These are phyloP conservation scores for Abrostola triplasia DNA, from an alignment of 2,888 invertebrate genomes.

Conservation along the genomic window DNA sequence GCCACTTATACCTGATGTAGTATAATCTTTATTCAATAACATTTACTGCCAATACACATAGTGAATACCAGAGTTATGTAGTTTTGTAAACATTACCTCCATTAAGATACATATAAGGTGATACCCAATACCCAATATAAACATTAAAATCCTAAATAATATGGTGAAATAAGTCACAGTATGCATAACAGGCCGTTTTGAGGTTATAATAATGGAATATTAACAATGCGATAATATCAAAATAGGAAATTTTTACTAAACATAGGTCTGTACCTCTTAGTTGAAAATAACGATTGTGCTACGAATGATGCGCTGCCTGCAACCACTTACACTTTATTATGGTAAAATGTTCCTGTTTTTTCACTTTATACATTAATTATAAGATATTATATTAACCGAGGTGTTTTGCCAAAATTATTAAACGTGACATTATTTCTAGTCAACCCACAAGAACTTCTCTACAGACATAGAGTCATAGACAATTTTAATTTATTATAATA, in stretches of 20 bases:
- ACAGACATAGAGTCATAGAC: not conserved
- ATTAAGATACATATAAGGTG: not conserved
- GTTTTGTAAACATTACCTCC: constrained; percentile 7
- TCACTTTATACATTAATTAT: constrained; percentile 14
- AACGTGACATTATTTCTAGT: constrained; percentile 50
- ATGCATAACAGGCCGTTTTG: constrained; percentile 14
- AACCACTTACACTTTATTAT: not conserved
- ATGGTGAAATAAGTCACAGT: not conserved
- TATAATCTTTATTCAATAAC: no score
- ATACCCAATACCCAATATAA: not conserved
- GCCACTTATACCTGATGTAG: no score
- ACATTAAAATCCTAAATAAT: not conserved
- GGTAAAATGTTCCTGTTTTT: not conserved
- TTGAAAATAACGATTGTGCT: constrained; percentile 16
- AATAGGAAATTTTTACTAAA: constrained; percentile 24
- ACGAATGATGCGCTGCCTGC: constrained; percentile 4
- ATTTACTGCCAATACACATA: not conserved
- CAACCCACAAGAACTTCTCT: constrained; percentile 34
- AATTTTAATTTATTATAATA: not conserved
- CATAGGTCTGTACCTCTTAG: constrained; percentile 26
- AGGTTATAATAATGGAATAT: constrained; percentile 41
- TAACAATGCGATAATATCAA: constrained; percentile 16
- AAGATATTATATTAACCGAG: not conserved
- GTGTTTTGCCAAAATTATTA: constrained; percentile 33
- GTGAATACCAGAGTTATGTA: not conserved